These are phyloP conservation scores for Iphiclides podalirius DNA, from an alignment of 2,888 invertebrate genomes.

Conservation along the genomic window DNA sequence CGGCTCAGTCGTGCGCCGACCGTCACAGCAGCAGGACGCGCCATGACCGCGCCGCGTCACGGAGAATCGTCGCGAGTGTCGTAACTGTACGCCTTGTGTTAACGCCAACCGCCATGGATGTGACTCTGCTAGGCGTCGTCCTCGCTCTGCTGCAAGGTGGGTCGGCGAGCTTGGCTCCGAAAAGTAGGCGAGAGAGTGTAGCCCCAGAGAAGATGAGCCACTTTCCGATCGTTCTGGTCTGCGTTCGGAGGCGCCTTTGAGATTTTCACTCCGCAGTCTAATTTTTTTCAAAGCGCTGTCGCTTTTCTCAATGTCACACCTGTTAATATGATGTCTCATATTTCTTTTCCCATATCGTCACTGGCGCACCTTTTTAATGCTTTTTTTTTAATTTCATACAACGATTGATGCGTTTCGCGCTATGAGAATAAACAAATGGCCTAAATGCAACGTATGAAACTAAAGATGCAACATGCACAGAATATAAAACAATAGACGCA, in stretches of 20 bases:
- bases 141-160: constrained; percentile 52
- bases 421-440: background rate
- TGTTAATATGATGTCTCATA: no score
- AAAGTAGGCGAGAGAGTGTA: constrained; percentile 25
- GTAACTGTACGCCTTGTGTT: constrained; percentile 44
- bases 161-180: constrained; percentile 15
- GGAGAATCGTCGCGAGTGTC: constrained; percentile 58
- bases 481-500: constrained; percentile 3
- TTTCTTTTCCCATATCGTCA: no score
- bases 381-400: no score
- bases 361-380: no score
- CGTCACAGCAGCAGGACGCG: constrained; percentile 43
- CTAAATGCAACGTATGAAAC: background rate
- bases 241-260: constrained; percentile 26
- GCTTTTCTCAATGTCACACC: no score
- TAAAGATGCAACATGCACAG: background rate
- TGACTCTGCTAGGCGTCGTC: constrained; percentile 48
- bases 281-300: no score
- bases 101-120: constrained; percentile 62
- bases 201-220: constrained; percentile 36
- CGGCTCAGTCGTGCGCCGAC: constrained; percentile 48
- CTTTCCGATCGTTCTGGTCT: constrained; percentile 38
- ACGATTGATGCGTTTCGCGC: no score
- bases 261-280: constrained; percentile 26
- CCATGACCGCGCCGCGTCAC: constrained; percentile 45